Evolutionary conservation across 1,140 invertebrate species (phyloP).

Genomic region (Ylistrum balloti): DNA sequence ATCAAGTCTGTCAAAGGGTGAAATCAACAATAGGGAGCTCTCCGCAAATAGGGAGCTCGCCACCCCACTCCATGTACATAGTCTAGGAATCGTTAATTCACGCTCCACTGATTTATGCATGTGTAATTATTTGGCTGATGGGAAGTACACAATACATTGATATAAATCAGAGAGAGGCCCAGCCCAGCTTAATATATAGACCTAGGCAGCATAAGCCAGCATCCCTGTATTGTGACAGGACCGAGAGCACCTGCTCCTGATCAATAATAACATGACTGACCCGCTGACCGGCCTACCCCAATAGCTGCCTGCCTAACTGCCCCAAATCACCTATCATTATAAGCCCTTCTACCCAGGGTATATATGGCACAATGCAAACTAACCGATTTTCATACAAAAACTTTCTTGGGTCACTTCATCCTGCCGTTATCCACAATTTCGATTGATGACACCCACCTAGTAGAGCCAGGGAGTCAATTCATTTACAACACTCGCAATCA

Average conservation of each 20-base stretch:
- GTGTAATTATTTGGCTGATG: constrained; percentile 38
- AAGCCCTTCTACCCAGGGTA: constrained; percentile 11
- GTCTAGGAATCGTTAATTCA: constrained; percentile 27
- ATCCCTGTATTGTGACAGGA: constrained; percentile 5
- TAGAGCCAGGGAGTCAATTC: not conserved
- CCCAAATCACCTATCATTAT: constrained; percentile 33
- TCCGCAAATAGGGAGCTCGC: constrained; percentile 30
- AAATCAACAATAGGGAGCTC: constrained; percentile 4
- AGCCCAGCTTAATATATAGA: constrained; percentile 38
- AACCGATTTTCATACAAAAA: constrained; percentile 11
- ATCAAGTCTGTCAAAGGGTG: constrained; percentile 33
- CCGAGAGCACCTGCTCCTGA: constrained; percentile 23
- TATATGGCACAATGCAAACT: constrained; percentile 2
- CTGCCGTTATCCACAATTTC: not conserved
- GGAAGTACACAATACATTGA: constrained; percentile 32
- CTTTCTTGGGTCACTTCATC: constrained; percentile 30
- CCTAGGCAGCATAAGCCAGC: constrained; percentile 23
- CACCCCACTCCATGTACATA: constrained; percentile 30
- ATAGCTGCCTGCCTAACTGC: constrained; percentile 30
- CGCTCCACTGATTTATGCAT: constrained; percentile 31
- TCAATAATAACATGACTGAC: constrained; percentile 34
- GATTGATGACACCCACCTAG: not conserved
- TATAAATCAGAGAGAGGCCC: constrained; percentile 7
- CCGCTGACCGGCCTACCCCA: constrained; percentile 17
- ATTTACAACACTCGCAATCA: not conserved